These are phyloP conservation scores for Amia ocellicauda DNA, from an alignment of 2,113 vertebrate genomes.

Conservation along the genomic window DNA sequence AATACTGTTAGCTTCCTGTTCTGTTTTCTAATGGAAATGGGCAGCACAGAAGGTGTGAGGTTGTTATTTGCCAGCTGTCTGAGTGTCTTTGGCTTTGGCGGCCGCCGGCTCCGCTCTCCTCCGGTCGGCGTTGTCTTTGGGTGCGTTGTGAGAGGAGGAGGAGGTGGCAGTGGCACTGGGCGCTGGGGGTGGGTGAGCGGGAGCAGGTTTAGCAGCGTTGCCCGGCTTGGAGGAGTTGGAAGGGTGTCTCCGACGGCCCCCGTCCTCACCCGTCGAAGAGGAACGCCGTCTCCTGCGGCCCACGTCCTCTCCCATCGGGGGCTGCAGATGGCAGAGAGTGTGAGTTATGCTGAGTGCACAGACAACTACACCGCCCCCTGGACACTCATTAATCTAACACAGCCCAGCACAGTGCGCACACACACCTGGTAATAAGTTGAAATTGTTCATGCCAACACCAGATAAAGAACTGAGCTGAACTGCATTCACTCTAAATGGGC, in stretches of 20 bases:
- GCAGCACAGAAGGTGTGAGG: conserved; percentile 4
- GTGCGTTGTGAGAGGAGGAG: conserved; percentile 11
- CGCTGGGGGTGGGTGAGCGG: conserved; percentile 35
- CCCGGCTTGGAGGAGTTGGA: conserved; percentile 55
- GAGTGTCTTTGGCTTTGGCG: conserved; percentile 47
- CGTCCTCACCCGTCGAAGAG: conserved; percentile 67
- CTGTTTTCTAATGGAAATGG: conserved; percentile 13
- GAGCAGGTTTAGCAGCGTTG: conserved; percentile 36
- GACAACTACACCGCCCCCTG: no score
- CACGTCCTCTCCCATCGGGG: conserved; percentile 78
- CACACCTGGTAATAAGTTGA: neutral
- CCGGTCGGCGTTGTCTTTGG: conserved; percentile 53
- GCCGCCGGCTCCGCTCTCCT: conserved; percentile 29
- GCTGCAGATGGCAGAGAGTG: conserved; percentile 66
- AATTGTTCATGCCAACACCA: neutral
- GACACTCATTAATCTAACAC: no score
- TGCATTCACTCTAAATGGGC: no score
- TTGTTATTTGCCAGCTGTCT: conserved; percentile 53
- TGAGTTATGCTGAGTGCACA: no score
- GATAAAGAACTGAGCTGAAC: no score
- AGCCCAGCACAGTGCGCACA: no score
- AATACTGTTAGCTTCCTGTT: conserved; percentile 17
- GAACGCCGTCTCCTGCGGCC: conserved; percentile 68
- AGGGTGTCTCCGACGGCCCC: conserved; percentile 56
- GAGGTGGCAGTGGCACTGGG: neutral